phyloP scores from a whole-genome alignment of 2,113 vertebrate species.

The Crotalus tigris region DNA sequence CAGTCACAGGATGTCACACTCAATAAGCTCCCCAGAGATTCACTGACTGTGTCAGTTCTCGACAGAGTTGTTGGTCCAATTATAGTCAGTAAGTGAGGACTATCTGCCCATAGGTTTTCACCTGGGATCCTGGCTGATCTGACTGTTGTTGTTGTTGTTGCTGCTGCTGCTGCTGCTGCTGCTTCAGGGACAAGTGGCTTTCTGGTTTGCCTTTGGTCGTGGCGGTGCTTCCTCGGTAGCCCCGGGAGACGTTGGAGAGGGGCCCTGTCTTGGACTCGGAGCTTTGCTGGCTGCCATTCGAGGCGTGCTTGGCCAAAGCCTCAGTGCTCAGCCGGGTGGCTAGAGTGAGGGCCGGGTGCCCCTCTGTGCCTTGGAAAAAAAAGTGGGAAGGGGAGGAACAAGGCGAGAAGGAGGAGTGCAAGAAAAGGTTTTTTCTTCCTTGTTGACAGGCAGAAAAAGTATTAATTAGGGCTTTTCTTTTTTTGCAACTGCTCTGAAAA shows the following conservation, averaged over 20 bases:
- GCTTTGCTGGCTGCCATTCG: constrained; percentile 38
- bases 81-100: neutral
- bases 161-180: constrained; percentile 57
- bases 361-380: neutral
- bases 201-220: constrained; percentile 28
- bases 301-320: constrained; percentile 56
- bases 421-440: neutral
- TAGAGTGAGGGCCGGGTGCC: neutral
- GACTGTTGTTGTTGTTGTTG: constrained; percentile 22
- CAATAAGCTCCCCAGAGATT: neutral
- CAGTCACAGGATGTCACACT: neutral
- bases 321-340: constrained; percentile 43
- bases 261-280: constrained; percentile 2
- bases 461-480: neutral
- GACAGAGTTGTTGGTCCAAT: neutral
- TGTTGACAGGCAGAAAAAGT: neutral
- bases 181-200: constrained; percentile 34
- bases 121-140: constrained; percentile 41
- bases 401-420: neutral
- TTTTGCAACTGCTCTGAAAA: neutral
- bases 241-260: constrained; percentile 19
- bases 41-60: neutral
- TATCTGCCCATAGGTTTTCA: constrained; percentile 13
- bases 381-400: neutral
- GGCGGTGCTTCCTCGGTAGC: constrained; percentile 4